phyloP scores from a whole-genome alignment of 1,140 invertebrate genomes.

The Diploscapter pachys region DNA sequence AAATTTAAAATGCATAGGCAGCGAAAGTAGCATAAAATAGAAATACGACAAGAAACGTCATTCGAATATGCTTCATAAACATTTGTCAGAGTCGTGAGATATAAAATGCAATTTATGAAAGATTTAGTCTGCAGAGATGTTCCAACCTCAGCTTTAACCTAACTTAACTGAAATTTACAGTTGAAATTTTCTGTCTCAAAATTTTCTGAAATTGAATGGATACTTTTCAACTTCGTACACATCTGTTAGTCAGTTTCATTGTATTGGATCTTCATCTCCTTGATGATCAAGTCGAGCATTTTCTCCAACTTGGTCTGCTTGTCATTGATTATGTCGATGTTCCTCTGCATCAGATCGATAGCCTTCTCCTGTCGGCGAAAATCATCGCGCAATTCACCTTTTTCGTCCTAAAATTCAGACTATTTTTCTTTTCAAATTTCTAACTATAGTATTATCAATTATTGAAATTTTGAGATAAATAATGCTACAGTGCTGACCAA shows the following conservation, averaged over 20 bases:
- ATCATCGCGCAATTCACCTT: conserved; percentile 6
- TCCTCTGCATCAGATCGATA: conserved; percentile 10
- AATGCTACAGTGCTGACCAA: background rate
- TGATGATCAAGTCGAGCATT: conserved; percentile 6
- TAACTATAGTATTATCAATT: background rate
- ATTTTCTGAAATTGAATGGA: too few relatives aligned
- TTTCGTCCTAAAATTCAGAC: conserved; percentile 13
- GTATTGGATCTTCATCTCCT: background rate
- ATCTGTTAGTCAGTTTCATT: background rate
- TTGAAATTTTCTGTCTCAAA: too few relatives aligned
- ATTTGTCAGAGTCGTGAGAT: too few relatives aligned
- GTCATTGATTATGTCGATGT: conserved; percentile 29
- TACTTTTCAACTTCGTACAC: too few relatives aligned
- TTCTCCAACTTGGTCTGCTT: conserved; percentile 26
- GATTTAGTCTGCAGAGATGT: too few relatives aligned
- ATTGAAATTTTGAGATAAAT: background rate
- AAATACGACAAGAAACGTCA: too few relatives aligned
- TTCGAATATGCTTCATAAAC: too few relatives aligned
- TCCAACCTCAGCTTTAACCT: too few relatives aligned
- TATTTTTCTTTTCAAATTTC: conserved; percentile 17
- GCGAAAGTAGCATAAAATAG: too few relatives aligned
- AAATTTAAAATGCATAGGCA: too few relatives aligned
- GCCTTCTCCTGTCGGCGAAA: conserved; percentile 1
- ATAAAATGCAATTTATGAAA: too few relatives aligned
- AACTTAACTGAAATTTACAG: too few relatives aligned